These are phyloP conservation scores for Tetramorium simillimum DNA, from an alignment of 1,140 invertebrate genomes.

Conservation along the genomic window DNA sequence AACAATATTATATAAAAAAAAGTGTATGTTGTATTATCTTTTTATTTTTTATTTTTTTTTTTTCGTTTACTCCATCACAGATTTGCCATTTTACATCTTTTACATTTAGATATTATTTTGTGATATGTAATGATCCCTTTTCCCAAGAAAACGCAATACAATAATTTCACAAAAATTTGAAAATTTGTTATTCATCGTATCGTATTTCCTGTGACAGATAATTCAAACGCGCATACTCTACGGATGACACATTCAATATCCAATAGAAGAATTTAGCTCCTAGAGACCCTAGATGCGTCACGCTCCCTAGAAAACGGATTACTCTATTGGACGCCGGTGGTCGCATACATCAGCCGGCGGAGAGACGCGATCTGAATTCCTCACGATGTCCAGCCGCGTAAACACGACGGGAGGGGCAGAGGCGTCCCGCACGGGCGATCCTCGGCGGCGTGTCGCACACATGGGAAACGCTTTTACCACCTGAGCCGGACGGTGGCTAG, in stretches of 20 bases:
- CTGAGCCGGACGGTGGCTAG: constrained; percentile 51
- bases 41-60: neutral
- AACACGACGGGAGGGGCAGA: neutral
- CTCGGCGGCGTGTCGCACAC: neutral
- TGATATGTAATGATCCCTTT: neutral
- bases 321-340: neutral
- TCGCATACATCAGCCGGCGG: neutral
- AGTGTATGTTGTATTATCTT: too few relatives aligned
- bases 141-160: neutral
- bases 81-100: neutral
- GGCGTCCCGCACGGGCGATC: too few relatives aligned
- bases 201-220: neutral
- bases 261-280: neutral
- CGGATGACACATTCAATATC: neutral
- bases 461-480: neutral
- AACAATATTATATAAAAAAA: too few relatives aligned
- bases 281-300: neutral
- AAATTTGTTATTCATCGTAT: neutral
- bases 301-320: neutral
- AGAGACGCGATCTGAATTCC: neutral
- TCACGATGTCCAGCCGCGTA: neutral
- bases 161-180: neutral
- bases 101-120: neutral
- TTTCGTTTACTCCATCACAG: neutral
- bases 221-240: neutral